Conservation (phyloP, 2,888 invertebrate genomes). For the Leptinotarsa peninsularis region DNA sequence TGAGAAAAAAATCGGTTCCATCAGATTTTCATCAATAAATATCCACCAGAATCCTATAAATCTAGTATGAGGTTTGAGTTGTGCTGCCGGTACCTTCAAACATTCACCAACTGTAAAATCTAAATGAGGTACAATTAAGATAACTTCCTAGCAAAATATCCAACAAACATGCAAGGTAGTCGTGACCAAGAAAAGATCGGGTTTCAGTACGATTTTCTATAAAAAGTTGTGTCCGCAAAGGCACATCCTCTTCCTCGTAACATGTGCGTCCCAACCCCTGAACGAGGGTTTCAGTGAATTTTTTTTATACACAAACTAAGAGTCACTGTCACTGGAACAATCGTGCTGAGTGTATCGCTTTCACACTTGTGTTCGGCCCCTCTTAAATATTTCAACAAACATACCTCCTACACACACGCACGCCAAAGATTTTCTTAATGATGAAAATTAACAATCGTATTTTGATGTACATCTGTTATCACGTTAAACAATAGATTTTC, state of each 20-base stretch:
- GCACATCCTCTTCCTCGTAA: slow-evolving; percentile 54
- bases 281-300: slow-evolving; percentile 33
- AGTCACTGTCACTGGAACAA: slow-evolving; percentile 35
- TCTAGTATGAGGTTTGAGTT: background rate
- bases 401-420: slow-evolving; percentile 47
- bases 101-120: slow-evolving; percentile 15
- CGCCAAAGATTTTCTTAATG: slow-evolving; percentile 44
- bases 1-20: background rate
- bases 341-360: slow-evolving; percentile 47
- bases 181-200: slow-evolving; percentile 45
- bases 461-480: background rate
- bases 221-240: slow-evolving; percentile 55
- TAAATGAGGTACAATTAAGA: slow-evolving; percentile 46
- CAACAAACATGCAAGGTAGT: slow-evolving; percentile 35
- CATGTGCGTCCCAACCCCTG: slow-evolving; percentile 51
- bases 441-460: slow-evolving; percentile 29
- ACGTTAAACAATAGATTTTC: no score
- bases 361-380: slow-evolving; percentile 49
- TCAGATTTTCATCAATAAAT: background rate
- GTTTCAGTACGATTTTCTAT: slow-evolving; percentile 50
- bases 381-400: slow-evolving; percentile 48
- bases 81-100: slow-evolving; percentile 1
- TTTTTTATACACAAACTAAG: slow-evolving; percentile 37
- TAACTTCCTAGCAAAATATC: slow-evolving; percentile 47
- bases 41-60: background rate